A percentile compares a stretch with the other conserved stretches of the same genome.
phyloP scores from a whole-genome alignment of 2,888 invertebrate species.

The Sminthurides aquaticus region DNA sequence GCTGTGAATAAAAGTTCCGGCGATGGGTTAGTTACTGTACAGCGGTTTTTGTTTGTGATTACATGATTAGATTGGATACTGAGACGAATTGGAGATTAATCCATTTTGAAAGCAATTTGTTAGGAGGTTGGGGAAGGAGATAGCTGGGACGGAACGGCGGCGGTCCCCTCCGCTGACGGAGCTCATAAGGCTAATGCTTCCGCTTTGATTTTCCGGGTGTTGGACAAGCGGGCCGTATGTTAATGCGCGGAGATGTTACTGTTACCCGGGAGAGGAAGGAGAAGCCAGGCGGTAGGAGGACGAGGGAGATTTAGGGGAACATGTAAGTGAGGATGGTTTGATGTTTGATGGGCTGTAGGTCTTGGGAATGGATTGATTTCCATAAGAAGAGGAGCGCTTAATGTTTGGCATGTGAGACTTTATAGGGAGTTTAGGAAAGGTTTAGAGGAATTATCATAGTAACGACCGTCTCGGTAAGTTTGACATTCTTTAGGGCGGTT shows the following conservation, averaged over 20 bases:
- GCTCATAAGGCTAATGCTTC: constrained; percentile 19
- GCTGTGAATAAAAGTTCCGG: neutral
- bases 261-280: too few relatives aligned
- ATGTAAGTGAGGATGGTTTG: too few relatives aligned
- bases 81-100: constrained; percentile 37
- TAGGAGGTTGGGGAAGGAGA: constrained; percentile 12
- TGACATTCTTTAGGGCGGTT: too few relatives aligned
- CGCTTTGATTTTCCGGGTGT: constrained; percentile 9
- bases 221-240: too few relatives aligned
- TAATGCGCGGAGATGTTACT: too few relatives aligned
- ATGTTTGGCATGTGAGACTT: too few relatives aligned
- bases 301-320: too few relatives aligned
- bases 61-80: neutral
- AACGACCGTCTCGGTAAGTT: too few relatives aligned
- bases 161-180: constrained; percentile 3
- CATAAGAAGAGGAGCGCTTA: neutral
- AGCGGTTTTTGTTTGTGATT: neutral
- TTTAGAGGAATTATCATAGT: too few relatives aligned
- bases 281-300: too few relatives aligned
- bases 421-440: too few relatives aligned
- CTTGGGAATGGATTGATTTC: neutral
- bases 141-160: neutral
- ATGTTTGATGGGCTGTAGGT: too few relatives aligned
- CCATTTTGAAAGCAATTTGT: constrained; percentile 39
- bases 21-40: neutral